phyloP scores from a whole-genome alignment of 2,888 invertebrate species.

The Chrysomela aeneicollis region DNA sequence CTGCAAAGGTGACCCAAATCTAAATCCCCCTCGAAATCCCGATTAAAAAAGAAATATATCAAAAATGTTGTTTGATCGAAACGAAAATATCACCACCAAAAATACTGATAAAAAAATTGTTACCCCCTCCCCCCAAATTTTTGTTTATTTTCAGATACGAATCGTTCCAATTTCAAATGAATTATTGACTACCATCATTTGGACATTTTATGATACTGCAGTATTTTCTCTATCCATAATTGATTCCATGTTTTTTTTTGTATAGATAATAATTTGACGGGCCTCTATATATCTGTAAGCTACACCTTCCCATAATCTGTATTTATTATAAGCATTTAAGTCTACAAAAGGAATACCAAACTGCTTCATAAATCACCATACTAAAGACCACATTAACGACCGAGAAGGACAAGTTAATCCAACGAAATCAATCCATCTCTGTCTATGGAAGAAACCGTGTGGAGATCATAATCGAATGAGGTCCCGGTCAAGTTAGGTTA shows the following conservation, averaged over 20 bases:
- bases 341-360: slow-evolving; percentile 53
- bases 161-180: no score
- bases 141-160: no score
- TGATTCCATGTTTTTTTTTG: slow-evolving; percentile 12
- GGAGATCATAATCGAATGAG: neutral
- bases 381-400: slow-evolving; percentile 44
- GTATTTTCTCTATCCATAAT: slow-evolving; percentile 12
- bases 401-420: slow-evolving; percentile 47
- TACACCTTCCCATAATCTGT: slow-evolving; percentile 44
- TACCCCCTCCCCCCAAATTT: no score
- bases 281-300: neutral
- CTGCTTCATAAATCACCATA: slow-evolving; percentile 52
- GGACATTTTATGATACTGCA: no score
- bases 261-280: slow-evolving; percentile 13
- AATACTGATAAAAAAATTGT: no score
- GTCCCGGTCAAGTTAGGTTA: slow-evolving; percentile 2
- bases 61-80: no score
- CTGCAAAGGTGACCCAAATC: no score
- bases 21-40: no score
- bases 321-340: slow-evolving; percentile 51
- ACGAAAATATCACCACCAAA: no score
- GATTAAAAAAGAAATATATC: no score
- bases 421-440: slow-evolving; percentile 29
- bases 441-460: slow-evolving; percentile 18
- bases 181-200: no score